A percentile compares a stretch with the other conserved stretches of the same genome.
Conservation (phyloP, 2,113 vertebrate genomes). For the Taurulus bubalis region DNA sequence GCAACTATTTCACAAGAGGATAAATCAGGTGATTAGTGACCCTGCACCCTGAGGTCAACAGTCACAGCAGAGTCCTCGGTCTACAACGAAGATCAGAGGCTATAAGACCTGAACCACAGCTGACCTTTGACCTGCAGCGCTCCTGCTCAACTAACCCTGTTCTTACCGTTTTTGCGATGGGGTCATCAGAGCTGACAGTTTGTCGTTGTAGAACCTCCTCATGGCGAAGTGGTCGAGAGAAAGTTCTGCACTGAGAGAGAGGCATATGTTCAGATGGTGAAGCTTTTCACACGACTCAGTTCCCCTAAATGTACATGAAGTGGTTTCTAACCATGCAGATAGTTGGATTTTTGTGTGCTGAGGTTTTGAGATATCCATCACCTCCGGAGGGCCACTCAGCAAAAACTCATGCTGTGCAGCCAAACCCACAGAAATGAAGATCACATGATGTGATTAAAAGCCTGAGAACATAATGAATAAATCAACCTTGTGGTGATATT, state of each 20-base stretch:
- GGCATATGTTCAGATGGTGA: constrained; percentile 32
- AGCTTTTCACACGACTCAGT: neutral
- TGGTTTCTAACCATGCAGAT: neutral
- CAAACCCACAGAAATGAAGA: neutral
- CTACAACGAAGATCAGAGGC: constrained; percentile 8
- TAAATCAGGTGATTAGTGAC: constrained; percentile 38
- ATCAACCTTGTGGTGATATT: neutral
- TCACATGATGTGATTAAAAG: neutral
- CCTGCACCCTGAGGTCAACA: constrained; percentile 3
- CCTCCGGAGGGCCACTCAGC: neutral
- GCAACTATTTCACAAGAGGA: neutral
- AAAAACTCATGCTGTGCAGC: neutral
- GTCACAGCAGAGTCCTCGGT: neutral
- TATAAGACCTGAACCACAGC: neutral
- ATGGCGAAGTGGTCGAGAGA: constrained; percentile 94
- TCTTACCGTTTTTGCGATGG: constrained; percentile 93
- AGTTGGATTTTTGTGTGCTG: neutral
- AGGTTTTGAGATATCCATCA: neutral
- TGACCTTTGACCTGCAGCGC: constrained; percentile 35
- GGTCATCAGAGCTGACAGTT: constrained; percentile 89
- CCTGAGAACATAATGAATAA: neutral
- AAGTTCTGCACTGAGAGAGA: constrained; percentile 88
- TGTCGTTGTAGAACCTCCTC: constrained; percentile 93
- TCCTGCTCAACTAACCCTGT: neutral
- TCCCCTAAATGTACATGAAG: neutral